phyloP scores from a whole-genome alignment of 2,888 invertebrate species.

The Actias luna region DNA sequence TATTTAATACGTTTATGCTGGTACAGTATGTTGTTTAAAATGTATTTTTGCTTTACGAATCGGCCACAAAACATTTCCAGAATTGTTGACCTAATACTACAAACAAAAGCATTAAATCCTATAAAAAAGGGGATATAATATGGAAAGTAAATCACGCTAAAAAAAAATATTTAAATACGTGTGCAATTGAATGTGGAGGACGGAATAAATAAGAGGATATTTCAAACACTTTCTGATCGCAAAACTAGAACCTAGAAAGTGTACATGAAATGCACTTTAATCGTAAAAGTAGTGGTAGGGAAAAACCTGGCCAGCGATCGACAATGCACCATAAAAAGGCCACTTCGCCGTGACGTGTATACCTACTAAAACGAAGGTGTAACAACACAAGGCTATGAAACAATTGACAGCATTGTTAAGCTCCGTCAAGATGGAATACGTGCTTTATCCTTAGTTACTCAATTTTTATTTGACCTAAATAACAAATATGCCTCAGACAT shows the following conservation, averaged over 20 bases:
- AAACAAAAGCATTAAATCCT: no score
- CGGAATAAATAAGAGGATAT: not conserved
- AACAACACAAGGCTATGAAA: slow-evolving; percentile 27
- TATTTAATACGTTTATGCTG: no score
- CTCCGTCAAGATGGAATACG: slow-evolving; percentile 24
- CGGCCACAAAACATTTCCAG: no score
- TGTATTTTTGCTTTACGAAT: no score
- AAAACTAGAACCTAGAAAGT: not conserved
- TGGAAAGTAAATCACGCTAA: no score
- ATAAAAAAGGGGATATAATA: no score
- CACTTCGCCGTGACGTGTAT: slow-evolving; percentile 33
- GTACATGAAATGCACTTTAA: slow-evolving; percentile 1
- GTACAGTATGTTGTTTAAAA: no score
- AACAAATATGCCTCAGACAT: slow-evolving; percentile 4
- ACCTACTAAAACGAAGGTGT: slow-evolving; percentile 26
- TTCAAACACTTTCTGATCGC: not conserved
- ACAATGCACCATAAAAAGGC: slow-evolving; percentile 39
- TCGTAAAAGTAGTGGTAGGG: slow-evolving; percentile 2
- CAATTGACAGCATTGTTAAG: slow-evolving; percentile 28
- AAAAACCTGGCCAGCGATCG: slow-evolving; percentile 18
- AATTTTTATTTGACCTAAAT: slow-evolving; percentile 16
- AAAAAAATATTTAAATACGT: not conserved
- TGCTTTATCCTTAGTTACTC: slow-evolving; percentile 11
- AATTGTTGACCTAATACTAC: no score
- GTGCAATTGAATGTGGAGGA: not conserved